Evolutionary conservation across 2,888 invertebrate genomes (phyloP).

Genomic region (Oxyscelio sp.): DNA sequence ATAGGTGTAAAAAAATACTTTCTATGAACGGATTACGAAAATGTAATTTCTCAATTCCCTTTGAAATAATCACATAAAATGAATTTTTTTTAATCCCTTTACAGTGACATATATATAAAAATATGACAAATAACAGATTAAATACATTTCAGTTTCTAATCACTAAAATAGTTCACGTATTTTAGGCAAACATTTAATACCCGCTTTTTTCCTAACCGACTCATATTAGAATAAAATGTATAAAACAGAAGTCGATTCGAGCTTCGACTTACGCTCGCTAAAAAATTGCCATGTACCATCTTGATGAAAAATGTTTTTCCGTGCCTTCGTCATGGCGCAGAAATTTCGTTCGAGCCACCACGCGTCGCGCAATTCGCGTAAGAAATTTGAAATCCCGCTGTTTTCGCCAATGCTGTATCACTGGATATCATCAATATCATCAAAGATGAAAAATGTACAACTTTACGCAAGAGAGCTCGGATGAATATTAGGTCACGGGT

Average conservation of each 20-base stretch:
- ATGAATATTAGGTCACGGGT: slow-evolving; percentile 60
- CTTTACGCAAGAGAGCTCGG: slow-evolving; percentile 60
- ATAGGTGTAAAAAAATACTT: too few species aligned
- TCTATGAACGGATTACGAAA: too few species aligned
- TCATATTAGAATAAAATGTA: slow-evolving; percentile 12
- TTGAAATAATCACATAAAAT: too few species aligned
- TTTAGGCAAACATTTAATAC: too few species aligned
- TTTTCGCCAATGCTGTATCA: slow-evolving; percentile 38
- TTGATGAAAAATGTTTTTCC: slow-evolving; percentile 44
- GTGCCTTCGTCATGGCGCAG: slow-evolving; percentile 1
- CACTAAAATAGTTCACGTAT: too few species aligned
- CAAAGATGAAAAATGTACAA: slow-evolving; percentile 67
- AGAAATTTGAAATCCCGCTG: slow-evolving; percentile 40
- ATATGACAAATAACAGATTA: too few species aligned
- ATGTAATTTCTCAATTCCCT: too few species aligned
- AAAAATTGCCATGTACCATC: slow-evolving; percentile 21
- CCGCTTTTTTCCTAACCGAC: too few species aligned
- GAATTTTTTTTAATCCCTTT: too few species aligned
- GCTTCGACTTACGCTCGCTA: background rate
- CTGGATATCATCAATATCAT: slow-evolving; percentile 61
- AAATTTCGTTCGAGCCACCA: background rate
- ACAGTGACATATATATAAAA: too few species aligned
- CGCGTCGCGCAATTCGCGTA: slow-evolving; percentile 34
- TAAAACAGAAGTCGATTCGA: slow-evolving; percentile 23
- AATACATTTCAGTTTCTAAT: too few species aligned